phyloP scores from a whole-genome alignment of 1,140 invertebrate species.

The Caerostris darwini region DNA sequence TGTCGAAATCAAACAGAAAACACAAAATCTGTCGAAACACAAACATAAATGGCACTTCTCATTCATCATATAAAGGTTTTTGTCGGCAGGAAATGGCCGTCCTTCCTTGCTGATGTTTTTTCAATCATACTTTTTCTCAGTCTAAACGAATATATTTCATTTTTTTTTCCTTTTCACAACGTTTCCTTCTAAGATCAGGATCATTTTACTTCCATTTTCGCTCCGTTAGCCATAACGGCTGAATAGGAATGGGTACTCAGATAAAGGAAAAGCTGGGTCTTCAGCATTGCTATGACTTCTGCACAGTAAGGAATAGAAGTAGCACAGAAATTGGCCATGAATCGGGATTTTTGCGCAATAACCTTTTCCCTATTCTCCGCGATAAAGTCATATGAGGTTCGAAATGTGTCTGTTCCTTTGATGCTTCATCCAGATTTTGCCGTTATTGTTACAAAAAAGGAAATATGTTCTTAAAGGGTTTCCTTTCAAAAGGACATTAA shows the following conservation, averaged over 20 bases:
- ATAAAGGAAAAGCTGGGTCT: constrained; percentile 17
- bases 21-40: no score
- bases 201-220: constrained; percentile 15
- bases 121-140: not conserved
- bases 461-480: no score
- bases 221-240: constrained; percentile 36
- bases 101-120: not conserved
- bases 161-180: not conserved
- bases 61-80: no score
- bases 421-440: no score
- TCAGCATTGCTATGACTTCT: constrained; percentile 27
- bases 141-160: constrained; percentile 6
- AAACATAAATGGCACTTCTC: no score
- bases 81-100: not conserved
- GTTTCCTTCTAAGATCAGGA: not conserved
- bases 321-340: not conserved
- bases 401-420: no score
- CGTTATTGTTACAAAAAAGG: no score
- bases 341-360: constrained; percentile 7
- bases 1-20: no score
- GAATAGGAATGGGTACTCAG: constrained; percentile 8
- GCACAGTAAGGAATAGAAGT: not conserved
- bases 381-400: no score
- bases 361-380: not conserved
- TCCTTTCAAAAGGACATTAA: no score